A percentile compares a stretch with the other conserved stretches of the same genome.
Evolutionary conservation across 1,140 invertebrate genomes (phyloP).

Genomic region (Bombus terrestris): DNA sequence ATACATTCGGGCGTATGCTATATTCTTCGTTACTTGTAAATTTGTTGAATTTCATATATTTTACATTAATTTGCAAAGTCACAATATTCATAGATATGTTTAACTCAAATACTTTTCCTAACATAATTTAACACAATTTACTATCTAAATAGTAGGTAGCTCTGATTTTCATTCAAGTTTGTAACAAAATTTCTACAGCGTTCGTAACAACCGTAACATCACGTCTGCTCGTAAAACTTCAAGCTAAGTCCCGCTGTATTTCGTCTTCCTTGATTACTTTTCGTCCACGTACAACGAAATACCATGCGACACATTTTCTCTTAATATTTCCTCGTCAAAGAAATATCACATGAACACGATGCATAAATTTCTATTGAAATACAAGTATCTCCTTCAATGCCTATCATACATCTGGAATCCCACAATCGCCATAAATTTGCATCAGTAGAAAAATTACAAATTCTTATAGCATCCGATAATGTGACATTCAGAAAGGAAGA

Average conservation of each 20-base stretch:
- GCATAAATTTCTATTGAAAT: background rate
- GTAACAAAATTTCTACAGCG: slow-evolving; percentile 13
- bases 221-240: slow-evolving; percentile 45
- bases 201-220: slow-evolving; percentile 6
- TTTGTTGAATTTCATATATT: background rate
- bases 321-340: no score
- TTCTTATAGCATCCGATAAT: slow-evolving; percentile 36
- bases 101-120: background rate
- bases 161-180: background rate
- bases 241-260: slow-evolving; percentile 18
- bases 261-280: slow-evolving; percentile 34
- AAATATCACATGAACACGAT: background rate
- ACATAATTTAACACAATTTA: background rate
- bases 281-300: background rate
- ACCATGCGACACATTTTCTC: background rate
- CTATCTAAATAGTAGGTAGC: background rate
- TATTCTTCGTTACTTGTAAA: background rate
- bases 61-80: background rate
- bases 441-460: background rate
- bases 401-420: no score
- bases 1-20: background rate
- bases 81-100: background rate
- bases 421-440: background rate
- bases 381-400: no score
- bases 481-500: slow-evolving; percentile 42